Conservation (phyloP, 2,888 invertebrate genomes). For the Xestoiulus laeticollis region DNA sequence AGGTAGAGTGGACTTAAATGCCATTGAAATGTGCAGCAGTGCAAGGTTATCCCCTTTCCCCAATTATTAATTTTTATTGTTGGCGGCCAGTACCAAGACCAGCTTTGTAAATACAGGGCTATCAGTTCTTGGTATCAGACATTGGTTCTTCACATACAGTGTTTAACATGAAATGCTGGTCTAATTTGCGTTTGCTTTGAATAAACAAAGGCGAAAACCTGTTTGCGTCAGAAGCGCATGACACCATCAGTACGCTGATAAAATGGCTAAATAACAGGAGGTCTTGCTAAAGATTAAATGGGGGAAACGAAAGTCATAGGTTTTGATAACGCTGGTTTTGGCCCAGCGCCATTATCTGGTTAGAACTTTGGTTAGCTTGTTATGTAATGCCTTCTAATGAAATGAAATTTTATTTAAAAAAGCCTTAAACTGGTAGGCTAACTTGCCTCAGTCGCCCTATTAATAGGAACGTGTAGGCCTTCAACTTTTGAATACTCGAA, state of each 20-base stretch:
- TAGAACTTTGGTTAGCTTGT: not conserved
- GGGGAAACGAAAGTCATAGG: not conserved
- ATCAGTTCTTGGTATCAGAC: not conserved
- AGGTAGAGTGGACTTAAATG: not conserved
- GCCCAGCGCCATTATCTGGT: not conserved
- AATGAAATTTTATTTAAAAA: not conserved
- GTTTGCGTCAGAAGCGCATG: constrained; percentile 32
- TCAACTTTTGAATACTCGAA: not conserved
- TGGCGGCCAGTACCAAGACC: not conserved
- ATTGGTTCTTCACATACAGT: not conserved
- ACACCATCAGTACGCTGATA: not conserved
- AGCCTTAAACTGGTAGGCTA: too few species aligned
- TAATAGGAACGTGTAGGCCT: too few species aligned
- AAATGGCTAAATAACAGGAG: not conserved
- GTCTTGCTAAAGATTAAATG: not conserved
- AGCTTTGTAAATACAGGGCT: not conserved
- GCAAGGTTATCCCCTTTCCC: not conserved
- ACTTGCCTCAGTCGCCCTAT: too few species aligned
- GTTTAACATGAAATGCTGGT: not conserved
- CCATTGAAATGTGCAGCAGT: not conserved
- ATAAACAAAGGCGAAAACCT: constrained; percentile 15
- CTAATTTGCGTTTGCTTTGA: constrained; percentile 8
- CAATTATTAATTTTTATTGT: not conserved
- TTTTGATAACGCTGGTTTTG: not conserved
- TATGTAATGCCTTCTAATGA: not conserved